Percentiles rank a stretch among this genome's conserved stretches.
Conservation (phyloP, 2,888 invertebrate genomes). For the Drepana falcataria region DNA sequence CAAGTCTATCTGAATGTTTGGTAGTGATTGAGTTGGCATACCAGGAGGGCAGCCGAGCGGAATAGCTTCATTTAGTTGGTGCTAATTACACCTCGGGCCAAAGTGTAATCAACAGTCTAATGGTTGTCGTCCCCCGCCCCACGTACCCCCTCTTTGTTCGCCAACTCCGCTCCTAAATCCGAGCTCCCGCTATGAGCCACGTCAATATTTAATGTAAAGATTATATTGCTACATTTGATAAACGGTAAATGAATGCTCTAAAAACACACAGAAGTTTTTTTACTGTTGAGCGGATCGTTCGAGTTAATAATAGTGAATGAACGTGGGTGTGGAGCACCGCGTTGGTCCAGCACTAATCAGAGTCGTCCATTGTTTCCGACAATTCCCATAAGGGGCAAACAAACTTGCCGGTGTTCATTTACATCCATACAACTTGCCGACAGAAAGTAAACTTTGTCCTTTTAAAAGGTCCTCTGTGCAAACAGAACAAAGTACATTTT, state of each 20-base stretch:
- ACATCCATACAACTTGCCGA: slow-evolving; percentile 38
- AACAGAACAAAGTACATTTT: slow-evolving; percentile 17
- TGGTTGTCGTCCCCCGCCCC: slow-evolving; percentile 37
- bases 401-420: slow-evolving; percentile 48
- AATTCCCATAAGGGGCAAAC: slow-evolving; percentile 33
- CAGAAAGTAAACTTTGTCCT: slow-evolving; percentile 26
- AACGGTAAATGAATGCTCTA: slow-evolving; percentile 2
- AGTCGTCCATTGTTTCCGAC: slow-evolving; percentile 47
- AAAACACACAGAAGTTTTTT: slow-evolving; percentile 17
- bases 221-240: not conserved
- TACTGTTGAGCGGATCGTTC: slow-evolving; percentile 27
- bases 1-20: slow-evolving; percentile 24
- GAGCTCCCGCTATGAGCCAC: slow-evolving; percentile 8
- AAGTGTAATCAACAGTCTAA: slow-evolving; percentile 60
- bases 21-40: slow-evolving; percentile 42
- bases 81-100: slow-evolving; percentile 62
- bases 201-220: not conserved
- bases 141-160: slow-evolving; percentile 22
- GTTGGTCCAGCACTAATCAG: slow-evolving; percentile 35
- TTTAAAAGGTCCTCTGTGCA: slow-evolving; percentile 25
- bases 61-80: slow-evolving; percentile 65
- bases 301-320: slow-evolving; percentile 29
- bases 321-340: slow-evolving; percentile 26
- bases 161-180: slow-evolving; percentile 20
- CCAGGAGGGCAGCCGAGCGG: slow-evolving; percentile 48